These are phyloP conservation scores for Gallinago jamesoni DNA, from an alignment of 2,113 vertebrate genomes.

Conservation along the genomic window DNA sequence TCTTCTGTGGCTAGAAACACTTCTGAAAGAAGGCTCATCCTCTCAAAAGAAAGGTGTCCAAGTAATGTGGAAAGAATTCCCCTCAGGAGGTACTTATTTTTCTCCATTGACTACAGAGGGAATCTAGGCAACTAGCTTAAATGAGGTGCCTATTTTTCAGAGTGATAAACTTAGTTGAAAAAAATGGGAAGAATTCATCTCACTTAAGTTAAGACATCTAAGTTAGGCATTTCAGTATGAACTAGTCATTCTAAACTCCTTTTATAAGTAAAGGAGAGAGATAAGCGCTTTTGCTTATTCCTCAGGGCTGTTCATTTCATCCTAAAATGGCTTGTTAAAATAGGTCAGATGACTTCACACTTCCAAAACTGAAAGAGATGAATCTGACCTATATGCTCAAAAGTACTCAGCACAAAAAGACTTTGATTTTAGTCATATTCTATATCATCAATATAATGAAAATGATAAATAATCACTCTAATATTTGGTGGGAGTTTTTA, in stretches of 20 bases:
- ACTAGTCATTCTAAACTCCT: neutral
- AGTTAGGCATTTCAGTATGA: neutral
- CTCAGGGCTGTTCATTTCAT: neutral
- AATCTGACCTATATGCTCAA: neutral
- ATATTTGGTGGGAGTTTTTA: neutral
- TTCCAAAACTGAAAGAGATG: neutral
- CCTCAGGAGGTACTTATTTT: neutral
- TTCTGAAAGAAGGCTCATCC: neutral
- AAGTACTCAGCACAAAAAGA: neutral
- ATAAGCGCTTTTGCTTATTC: constrained; percentile 6
- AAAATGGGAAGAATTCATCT: neutral
- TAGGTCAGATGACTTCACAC: neutral
- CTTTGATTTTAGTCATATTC: neutral
- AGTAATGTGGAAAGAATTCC: neutral
- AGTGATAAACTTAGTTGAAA: constrained; percentile 3
- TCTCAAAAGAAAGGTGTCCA: neutral
- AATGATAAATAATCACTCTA: constrained; percentile 10
- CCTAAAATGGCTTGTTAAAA: neutral
- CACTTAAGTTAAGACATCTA: neutral
- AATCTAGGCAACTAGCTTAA: neutral
- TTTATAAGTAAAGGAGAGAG: neutral
- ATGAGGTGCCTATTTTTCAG: neutral
- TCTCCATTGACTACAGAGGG: neutral
- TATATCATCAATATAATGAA: neutral
- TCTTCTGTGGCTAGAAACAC: neutral